These are phyloP conservation scores for Epinephelus fuscoguttatus DNA, from an alignment of 2,113 vertebrate genomes.

Conservation along the genomic window DNA sequence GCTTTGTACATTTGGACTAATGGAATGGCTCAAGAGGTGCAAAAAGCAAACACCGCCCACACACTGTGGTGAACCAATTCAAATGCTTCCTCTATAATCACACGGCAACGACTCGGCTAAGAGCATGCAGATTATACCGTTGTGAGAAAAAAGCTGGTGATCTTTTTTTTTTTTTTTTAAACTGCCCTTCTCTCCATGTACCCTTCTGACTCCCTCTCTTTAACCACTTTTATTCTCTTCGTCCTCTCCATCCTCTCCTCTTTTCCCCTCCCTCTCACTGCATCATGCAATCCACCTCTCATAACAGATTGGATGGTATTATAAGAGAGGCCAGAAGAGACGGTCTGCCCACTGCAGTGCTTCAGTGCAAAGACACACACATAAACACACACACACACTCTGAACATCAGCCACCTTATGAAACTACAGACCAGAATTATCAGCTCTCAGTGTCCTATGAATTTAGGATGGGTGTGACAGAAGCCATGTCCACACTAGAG, in stretches of 20 bases:
- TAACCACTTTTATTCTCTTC: constrained; percentile 32
- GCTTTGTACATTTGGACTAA: constrained; percentile 62
- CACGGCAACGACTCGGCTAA: constrained; percentile 58
- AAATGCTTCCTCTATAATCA: constrained; percentile 71
- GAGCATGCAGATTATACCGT: constrained; percentile 67
- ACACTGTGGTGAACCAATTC: constrained; percentile 42
- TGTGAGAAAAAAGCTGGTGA: constrained; percentile 14
- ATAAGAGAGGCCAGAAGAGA: constrained; percentile 31
- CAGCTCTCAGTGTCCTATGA: background rate
- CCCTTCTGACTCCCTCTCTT: constrained; percentile 29
- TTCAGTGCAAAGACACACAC: background rate
- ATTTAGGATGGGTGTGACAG: background rate
- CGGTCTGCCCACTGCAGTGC: constrained; percentile 32
- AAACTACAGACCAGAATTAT: constrained; percentile 2
- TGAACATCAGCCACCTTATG: constrained; percentile 2
- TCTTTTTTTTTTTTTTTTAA: constrained; percentile 46
- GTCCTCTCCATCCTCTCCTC: constrained; percentile 37
- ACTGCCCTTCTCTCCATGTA: constrained; percentile 24
- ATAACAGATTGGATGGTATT: constrained; percentile 46
- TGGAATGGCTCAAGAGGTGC: constrained; percentile 63
- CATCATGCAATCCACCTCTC: constrained; percentile 38
- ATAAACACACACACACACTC: background rate
- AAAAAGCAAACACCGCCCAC: constrained; percentile 65
- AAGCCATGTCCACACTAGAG: background rate
- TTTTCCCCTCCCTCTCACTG: background rate